Conservation (phyloP, 2,888 invertebrate genomes). For the Phengaris arion region DNA sequence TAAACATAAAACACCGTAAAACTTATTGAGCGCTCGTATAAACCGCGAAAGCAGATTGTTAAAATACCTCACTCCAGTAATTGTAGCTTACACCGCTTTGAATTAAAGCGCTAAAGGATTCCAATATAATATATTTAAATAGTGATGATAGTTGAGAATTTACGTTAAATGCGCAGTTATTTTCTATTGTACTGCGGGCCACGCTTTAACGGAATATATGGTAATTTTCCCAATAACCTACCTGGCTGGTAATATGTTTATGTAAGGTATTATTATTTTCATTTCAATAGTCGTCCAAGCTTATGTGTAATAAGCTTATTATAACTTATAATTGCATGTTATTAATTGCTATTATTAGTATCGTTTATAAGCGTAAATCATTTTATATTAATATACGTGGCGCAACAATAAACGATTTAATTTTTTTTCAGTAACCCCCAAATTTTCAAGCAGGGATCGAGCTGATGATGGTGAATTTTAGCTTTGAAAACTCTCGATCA, state of each 20-base stretch:
- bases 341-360: too few relatives aligned
- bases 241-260: slow-evolving; percentile 23
- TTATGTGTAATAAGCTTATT: too few relatives aligned
- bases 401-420: too few relatives aligned
- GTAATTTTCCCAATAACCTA: slow-evolving; percentile 28
- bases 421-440: too few relatives aligned
- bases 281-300: too few relatives aligned
- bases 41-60: slow-evolving; percentile 13
- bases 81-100: slow-evolving; percentile 10
- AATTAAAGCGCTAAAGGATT: slow-evolving; percentile 4
- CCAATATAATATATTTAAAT: slow-evolving; percentile 17
- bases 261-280: too few relatives aligned
- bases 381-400: too few relatives aligned
- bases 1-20: background rate
- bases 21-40: background rate
- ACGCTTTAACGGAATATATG: slow-evolving; percentile 29
- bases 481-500: too few relatives aligned
- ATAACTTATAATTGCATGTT: too few relatives aligned
- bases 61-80: slow-evolving; percentile 1
- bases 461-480: too few relatives aligned
- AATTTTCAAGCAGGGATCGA: too few relatives aligned
- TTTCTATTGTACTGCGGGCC: slow-evolving; percentile 30
- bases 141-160: slow-evolving; percentile 27
- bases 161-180: slow-evolving; percentile 27
- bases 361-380: too few relatives aligned